Conservation (phyloP, 1,140 invertebrate species). For the Eriocheir sinensis region DNA sequence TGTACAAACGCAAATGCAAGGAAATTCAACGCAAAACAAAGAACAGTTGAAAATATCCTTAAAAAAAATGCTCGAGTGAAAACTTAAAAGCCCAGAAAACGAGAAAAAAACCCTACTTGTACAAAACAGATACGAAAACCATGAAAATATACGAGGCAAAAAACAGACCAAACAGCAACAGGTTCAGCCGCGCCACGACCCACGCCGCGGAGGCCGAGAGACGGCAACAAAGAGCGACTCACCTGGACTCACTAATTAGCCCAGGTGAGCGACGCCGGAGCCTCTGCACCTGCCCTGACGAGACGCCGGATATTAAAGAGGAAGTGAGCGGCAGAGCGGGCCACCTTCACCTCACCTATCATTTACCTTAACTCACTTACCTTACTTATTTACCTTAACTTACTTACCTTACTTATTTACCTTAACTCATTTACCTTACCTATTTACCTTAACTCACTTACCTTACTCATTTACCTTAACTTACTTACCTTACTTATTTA, state of each 20-base stretch:
- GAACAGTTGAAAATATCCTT: too few relatives aligned
- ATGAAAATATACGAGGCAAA: too few relatives aligned
- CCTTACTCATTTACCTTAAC: too few relatives aligned
- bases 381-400: neutral
- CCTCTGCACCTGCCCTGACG: slow-evolving; percentile 28
- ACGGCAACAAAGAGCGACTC: slow-evolving; percentile 31
- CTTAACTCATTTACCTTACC: too few relatives aligned
- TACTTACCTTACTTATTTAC: neutral
- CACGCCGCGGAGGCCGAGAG: neutral
- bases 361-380: neutral
- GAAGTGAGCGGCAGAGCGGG: neutral
- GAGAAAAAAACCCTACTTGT: too few relatives aligned
- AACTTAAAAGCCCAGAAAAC: too few relatives aligned
- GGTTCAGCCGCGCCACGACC: neutral
- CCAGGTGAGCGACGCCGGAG: neutral
- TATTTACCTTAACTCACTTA: too few relatives aligned
- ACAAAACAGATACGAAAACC: too few relatives aligned
- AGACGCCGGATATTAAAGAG: slow-evolving; percentile 26
- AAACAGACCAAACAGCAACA: neutral
- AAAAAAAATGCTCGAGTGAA: too few relatives aligned
- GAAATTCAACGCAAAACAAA: too few relatives aligned
- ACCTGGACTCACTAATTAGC: slow-evolving; percentile 47
- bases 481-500: neutral
- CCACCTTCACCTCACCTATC: neutral
- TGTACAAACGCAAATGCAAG: too few relatives aligned